These are phyloP conservation scores for Synergus itoensis DNA, from an alignment of 2,888 invertebrate species.

Conservation along the genomic window DNA sequence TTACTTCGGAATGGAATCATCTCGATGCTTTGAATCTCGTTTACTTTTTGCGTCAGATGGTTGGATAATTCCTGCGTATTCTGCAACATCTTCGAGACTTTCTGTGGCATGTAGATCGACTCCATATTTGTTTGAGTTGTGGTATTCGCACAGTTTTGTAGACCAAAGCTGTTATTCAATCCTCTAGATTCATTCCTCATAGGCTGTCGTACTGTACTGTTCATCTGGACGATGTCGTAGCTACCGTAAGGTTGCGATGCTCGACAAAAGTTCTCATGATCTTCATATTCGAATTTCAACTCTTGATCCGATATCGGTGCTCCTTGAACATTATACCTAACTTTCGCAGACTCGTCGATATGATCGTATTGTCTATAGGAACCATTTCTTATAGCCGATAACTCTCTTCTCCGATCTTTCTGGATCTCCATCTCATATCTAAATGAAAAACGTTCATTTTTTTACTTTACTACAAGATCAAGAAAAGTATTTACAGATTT, in stretches of 20 bases:
- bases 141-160: constrained; percentile 58
- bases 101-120: constrained; percentile 68
- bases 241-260: constrained; percentile 60
- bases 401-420: constrained; percentile 46
- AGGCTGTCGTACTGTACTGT: constrained; percentile 53
- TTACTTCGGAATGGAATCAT: constrained; percentile 65
- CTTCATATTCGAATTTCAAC: constrained; percentile 56
- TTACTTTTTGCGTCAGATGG: constrained; percentile 55
- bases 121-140: constrained; percentile 66
- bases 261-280: constrained; percentile 46
- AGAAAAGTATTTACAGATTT: neutral
- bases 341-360: constrained; percentile 53
- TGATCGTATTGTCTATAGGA: constrained; percentile 51
- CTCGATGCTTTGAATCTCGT: constrained; percentile 64
- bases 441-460: neutral
- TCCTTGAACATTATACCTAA: constrained; percentile 64
- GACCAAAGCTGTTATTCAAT: constrained; percentile 55
- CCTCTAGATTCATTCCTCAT: constrained; percentile 62
- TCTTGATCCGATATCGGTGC: constrained; percentile 58
- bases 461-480: neutral
- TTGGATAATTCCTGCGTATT: constrained; percentile 59
- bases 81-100: constrained; percentile 62
- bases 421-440: constrained; percentile 43
- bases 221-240: constrained; percentile 64
- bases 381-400: constrained; percentile 31